Conservation (phyloP, 2,113 vertebrate genomes). For the Plectropomus leopardus region DNA sequence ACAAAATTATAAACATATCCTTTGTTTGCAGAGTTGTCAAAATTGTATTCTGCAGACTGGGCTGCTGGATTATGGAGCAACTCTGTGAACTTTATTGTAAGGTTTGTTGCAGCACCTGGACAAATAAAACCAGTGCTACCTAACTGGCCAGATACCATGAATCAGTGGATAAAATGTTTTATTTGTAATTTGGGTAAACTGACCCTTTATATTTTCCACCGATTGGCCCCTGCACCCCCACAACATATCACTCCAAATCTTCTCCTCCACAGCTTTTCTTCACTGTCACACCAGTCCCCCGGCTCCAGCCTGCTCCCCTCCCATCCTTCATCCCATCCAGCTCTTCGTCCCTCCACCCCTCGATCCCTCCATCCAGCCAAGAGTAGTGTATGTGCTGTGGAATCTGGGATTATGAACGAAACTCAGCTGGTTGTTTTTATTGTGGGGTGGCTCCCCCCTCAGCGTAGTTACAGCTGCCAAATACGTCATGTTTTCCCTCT, state of each 20-base stretch:
- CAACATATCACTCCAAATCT: slow-evolving; percentile 9
- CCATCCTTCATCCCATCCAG: slow-evolving; percentile 45
- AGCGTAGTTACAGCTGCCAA: slow-evolving; percentile 77
- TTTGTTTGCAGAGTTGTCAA: too few species aligned
- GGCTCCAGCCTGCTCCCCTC: slow-evolving; percentile 13
- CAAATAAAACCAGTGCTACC: neutral
- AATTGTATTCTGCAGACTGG: too few species aligned
- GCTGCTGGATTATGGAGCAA: neutral
- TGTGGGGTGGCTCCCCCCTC: slow-evolving; percentile 60
- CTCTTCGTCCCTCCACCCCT: slow-evolving; percentile 45
- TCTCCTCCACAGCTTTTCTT: slow-evolving; percentile 35
- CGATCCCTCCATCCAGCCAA: slow-evolving; percentile 45
- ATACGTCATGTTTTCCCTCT: slow-evolving; percentile 72
- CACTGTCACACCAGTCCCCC: slow-evolving; percentile 41
- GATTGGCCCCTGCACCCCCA: neutral
- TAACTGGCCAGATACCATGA: neutral
- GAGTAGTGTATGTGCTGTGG: slow-evolving; percentile 50
- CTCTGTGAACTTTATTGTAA: neutral
- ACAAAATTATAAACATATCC: too few species aligned
- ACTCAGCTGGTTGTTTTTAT: slow-evolving; percentile 79
- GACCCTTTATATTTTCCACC: slow-evolving; percentile 15
- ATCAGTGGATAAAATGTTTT: neutral
- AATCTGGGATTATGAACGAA: slow-evolving; percentile 69
- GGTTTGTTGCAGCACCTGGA: neutral
- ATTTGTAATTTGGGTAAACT: neutral